Percentiles rank a stretch among this genome's conserved stretches.
Conservation (phyloP, 1,140 invertebrate genomes). For the Helicorthomorpha holstii region DNA sequence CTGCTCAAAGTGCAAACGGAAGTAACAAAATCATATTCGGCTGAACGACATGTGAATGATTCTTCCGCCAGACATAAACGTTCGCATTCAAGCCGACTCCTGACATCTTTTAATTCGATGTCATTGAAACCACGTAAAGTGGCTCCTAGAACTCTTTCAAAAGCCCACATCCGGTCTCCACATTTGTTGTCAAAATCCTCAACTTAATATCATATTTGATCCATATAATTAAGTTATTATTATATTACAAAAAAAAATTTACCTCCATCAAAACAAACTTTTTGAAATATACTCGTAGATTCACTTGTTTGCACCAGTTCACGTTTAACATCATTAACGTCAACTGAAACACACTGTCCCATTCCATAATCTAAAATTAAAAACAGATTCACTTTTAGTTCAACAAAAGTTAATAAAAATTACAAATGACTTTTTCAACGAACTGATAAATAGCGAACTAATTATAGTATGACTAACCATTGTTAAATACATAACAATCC, state of each 20-base stretch:
- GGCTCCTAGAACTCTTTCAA: conserved; percentile 10
- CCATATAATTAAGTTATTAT: background rate
- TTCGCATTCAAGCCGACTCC: conserved; percentile 29
- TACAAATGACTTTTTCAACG: background rate
- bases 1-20: conserved; percentile 28
- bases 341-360: background rate
- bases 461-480: background rate
- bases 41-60: conserved; percentile 28
- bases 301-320: background rate
- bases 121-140: conserved; percentile 27
- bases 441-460: background rate
- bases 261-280: background rate
- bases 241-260: background rate
- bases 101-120: conserved; percentile 22
- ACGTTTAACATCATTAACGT: background rate
- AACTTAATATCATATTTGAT: too few relatives aligned
- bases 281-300: background rate
- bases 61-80: conserved; percentile 27
- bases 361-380: background rate
- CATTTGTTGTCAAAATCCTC: background rate
- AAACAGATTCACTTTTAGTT: background rate
- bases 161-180: background rate
- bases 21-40: conserved; percentile 29
- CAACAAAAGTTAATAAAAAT: background rate
- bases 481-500: background rate